Evolutionary conservation across 2,797 vertebrate genomes (phyloP).

Genomic region (Hoplostethus mediterraneus): DNA sequence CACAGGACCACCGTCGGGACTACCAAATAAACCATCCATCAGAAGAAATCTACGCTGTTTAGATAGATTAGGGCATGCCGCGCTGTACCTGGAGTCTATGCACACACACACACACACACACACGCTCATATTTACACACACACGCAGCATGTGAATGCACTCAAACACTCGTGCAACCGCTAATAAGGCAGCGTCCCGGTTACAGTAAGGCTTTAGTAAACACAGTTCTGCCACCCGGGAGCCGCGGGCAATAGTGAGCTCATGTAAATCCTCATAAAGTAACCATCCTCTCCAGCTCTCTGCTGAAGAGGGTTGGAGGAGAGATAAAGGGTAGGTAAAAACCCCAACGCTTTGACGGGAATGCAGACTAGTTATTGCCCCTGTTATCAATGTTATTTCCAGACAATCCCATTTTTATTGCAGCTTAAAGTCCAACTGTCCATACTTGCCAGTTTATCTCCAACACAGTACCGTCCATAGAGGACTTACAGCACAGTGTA

Average conservation of each 20-base stretch:
- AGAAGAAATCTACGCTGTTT: slow-evolving; percentile 55
- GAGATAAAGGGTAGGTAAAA: slow-evolving; percentile 38
- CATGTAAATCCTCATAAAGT: slow-evolving; percentile 34
- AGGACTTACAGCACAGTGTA: slow-evolving; percentile 28
- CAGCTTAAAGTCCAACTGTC: slow-evolving; percentile 26
- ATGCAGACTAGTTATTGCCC: background rate
- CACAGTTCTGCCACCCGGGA: slow-evolving; percentile 10
- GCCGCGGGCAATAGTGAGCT: slow-evolving; percentile 14
- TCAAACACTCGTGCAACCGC: slow-evolving; percentile 20
- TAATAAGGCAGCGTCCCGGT: slow-evolving; percentile 18
- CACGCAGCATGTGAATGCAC: slow-evolving; percentile 11
- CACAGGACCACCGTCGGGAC: slow-evolving; percentile 51
- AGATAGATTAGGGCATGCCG: slow-evolving; percentile 14
- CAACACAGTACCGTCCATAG: slow-evolving; percentile 13
- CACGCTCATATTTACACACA: slow-evolving; percentile 16
- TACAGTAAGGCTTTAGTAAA: slow-evolving; percentile 41
- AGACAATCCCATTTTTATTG: slow-evolving; percentile 49
- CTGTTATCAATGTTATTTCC: slow-evolving; percentile 28
- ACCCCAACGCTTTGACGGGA: slow-evolving; percentile 7
- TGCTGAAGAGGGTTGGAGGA: background rate
- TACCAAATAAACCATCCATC: slow-evolving; percentile 65
- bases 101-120: no score
- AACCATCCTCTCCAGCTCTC: slow-evolving; percentile 23
- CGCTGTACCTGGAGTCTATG: slow-evolving; percentile 29
- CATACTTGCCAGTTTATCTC: slow-evolving; percentile 25